phyloP scores from a whole-genome alignment of 2,797 vertebrate genomes.

The Australoheros facetus region DNA sequence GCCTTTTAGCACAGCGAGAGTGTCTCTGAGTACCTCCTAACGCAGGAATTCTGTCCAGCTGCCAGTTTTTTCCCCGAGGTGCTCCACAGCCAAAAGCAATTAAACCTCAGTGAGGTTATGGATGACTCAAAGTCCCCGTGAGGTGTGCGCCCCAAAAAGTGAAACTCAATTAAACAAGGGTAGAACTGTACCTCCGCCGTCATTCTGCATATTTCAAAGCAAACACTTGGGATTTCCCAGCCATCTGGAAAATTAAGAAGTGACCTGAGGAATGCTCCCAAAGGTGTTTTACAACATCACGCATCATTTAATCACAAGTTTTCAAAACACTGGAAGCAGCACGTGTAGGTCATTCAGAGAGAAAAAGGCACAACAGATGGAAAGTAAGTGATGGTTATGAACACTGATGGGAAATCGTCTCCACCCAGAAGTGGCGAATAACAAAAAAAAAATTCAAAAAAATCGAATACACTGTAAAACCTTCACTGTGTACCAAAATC shows the following conservation, averaged over 20 bases:
- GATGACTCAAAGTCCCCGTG: constrained; percentile 57
- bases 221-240: constrained; percentile 36
- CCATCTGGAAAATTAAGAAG: constrained; percentile 68
- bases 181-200: constrained; percentile 35
- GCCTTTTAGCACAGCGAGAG: constrained; percentile 17
- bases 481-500: not conserved
- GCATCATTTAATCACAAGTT: constrained; percentile 33
- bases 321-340: constrained; percentile 29
- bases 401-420: not conserved
- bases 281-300: constrained; percentile 15
- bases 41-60: constrained; percentile 57
- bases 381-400: not conserved
- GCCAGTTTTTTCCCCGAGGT: constrained; percentile 57
- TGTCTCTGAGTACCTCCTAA: constrained; percentile 49
- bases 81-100: constrained; percentile 64
- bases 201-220: constrained; percentile 43
- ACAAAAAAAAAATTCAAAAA: not conserved
- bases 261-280: not conserved
- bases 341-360: not conserved
- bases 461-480: not conserved
- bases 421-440: not conserved
- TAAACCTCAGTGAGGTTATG: constrained; percentile 57
- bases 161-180: constrained; percentile 61
- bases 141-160: constrained; percentile 52
- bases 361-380: not conserved